phyloP scores from a whole-genome alignment of 2,797 vertebrate genomes.

The Anisognathus igniventris region DNA sequence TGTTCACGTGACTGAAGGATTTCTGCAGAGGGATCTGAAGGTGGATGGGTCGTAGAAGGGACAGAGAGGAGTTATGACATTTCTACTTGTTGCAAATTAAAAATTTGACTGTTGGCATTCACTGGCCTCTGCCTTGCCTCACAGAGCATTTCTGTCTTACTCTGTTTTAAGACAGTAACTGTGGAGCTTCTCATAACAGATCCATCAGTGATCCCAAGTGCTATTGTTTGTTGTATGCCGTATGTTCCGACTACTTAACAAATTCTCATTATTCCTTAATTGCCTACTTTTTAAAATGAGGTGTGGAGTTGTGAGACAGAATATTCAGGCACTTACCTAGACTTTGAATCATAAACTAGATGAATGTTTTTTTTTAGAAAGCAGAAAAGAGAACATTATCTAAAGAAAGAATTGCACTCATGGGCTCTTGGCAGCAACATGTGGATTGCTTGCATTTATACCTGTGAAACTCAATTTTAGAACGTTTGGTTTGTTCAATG shows the following conservation, averaged over 20 bases:
- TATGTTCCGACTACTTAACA: conserved; percentile 1
- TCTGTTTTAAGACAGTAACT: not conserved
- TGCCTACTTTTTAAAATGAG: conserved; percentile 36
- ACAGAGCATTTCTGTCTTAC: not conserved
- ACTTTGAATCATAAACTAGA: conserved; percentile 45
- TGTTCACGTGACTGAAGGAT: not conserved
- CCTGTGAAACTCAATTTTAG: conserved; percentile 28
- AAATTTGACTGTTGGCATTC: not conserved
- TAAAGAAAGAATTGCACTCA: conserved; percentile 5
- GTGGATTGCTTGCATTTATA: not conserved
- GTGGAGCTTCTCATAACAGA: not conserved
- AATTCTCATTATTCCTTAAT: conserved; percentile 48
- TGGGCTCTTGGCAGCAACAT: not conserved
- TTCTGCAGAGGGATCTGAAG: not conserved
- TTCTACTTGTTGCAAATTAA: not conserved
- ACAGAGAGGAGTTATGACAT: not conserved
- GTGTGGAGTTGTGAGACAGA: conserved; percentile 23
- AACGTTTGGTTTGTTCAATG: conserved; percentile 45
- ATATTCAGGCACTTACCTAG: conserved; percentile 19
- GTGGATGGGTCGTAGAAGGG: not conserved
- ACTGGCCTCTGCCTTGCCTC: not conserved
- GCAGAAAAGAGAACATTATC: not conserved
- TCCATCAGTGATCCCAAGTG: not conserved
- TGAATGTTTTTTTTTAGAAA: conserved; percentile 3
- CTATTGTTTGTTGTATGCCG: not conserved